Base-by-base conservation (phyloP, 1,140 invertebrate genomes). In the Globodera ellingtonae region DNA sequence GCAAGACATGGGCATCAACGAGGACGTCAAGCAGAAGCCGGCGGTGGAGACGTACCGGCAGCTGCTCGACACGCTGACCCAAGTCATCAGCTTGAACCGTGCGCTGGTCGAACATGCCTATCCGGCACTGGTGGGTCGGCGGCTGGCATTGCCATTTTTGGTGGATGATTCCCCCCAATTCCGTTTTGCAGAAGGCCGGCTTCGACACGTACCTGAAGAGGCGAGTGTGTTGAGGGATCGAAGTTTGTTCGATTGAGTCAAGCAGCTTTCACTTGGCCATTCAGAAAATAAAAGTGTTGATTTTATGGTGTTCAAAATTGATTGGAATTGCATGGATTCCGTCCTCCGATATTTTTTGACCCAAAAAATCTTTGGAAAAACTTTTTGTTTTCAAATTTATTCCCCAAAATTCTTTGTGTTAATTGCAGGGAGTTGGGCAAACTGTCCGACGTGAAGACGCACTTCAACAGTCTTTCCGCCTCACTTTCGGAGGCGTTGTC, bases 341-440 rank as follows among this genome's bases (percentile, higher is more conserved):
- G n/a, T n/a, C n/a, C n/a, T n/a, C n/a, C 74, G 46, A 72, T 50
- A 18, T 44, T 5, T 56, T 78, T 74, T 46, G n/a, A 15, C 35
- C 46, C 24, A 10, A 47, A 15, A 46, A 15, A 18, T 80, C n/a
- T 70, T 71, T 80, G 21, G 35, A 24, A 15, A 13, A 9, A 80
- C 59, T 24, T 47, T 21, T n/a, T 76, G 10, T 10, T 75, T 24
- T 44, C 47, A 81, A 50, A 24, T 35, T 35, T 83, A 10, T 24
- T 83, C 24, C 44, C 24, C 24, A 35, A 35, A 35, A 35, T 35
- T 0, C 35, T 35, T 35, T 35, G 35, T 35, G 35, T 35, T 35
- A 15, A 5, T 85, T 88, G 72, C 44, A 87, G 86, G 44, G 87
- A 88, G 48, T 76, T 88, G 18, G 59, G 79, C 44, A 88, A 89